Conservation (phyloP, 2,888 invertebrate species). For the Sesia apiformis region DNA sequence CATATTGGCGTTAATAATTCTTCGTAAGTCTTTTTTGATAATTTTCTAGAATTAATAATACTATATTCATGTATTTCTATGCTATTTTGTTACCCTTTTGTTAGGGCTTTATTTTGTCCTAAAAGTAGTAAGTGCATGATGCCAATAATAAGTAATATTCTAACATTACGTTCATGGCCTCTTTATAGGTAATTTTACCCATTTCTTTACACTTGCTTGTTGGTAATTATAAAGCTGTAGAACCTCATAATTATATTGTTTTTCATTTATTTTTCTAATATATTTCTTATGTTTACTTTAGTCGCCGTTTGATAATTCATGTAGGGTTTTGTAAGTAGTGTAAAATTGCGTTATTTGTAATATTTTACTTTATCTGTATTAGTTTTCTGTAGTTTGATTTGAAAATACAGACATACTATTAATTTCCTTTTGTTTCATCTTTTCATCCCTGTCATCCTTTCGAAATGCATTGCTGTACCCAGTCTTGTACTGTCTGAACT, state of each 20-base stretch:
- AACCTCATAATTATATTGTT: not conserved
- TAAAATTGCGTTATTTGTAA: too few species aligned
- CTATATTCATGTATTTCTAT: constrained; percentile 49
- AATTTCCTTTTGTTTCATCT: too few species aligned
- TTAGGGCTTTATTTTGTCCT: constrained; percentile 59
- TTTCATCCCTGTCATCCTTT: too few species aligned
- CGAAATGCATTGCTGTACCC: too few species aligned
- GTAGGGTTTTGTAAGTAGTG: too few species aligned
- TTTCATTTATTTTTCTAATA: not conserved
- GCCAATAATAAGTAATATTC: constrained; percentile 36
- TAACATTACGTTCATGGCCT: constrained; percentile 56
- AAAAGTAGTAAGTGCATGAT: constrained; percentile 47
- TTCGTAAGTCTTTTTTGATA: constrained; percentile 72
- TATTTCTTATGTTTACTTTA: too few species aligned
- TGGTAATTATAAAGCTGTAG: not conserved
- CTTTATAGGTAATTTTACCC: constrained; percentile 49
- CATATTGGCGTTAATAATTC: constrained; percentile 80
- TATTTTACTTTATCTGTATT: too few species aligned
- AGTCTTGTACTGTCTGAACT: too few species aligned
- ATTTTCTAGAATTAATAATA: constrained; percentile 56
- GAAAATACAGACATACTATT: too few species aligned
- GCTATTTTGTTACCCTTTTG: constrained; percentile 58
- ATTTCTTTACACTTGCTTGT: constrained; percentile 21
- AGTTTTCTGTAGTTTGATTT: too few species aligned
- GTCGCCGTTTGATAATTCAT: too few species aligned